These are phyloP conservation scores for Mellivora capensis DNA, from an alignment of 2,113 vertebrate genomes.

Conservation along the genomic window DNA sequence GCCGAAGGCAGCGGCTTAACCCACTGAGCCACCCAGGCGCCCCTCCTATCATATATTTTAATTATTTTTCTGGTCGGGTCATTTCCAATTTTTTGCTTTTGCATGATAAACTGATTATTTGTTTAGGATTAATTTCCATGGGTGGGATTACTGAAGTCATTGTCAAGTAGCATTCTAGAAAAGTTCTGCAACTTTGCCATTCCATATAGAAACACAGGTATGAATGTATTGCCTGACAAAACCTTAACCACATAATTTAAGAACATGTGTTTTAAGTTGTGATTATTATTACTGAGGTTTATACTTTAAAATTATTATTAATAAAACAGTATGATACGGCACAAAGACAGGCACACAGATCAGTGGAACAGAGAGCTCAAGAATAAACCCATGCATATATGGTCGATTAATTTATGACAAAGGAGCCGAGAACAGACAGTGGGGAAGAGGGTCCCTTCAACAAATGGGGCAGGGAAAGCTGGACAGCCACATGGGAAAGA, in stretches of 20 bases:
- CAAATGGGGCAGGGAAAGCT: neutral
- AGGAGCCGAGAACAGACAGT: neutral
- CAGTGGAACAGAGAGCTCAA: neutral
- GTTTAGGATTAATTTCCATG: neutral
- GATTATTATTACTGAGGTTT: neutral
- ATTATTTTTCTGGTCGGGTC: neutral
- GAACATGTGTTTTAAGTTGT: neutral
- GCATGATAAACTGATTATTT: neutral
- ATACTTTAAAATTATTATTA: neutral
- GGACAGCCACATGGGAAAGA: neutral
- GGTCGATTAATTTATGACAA: neutral
- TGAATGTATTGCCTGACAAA: neutral
- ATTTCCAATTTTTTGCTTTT: neutral
- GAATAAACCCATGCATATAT: neutral
- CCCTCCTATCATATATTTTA: neutral
- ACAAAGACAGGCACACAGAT: neutral
- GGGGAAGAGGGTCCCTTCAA: neutral
- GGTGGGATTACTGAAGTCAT: neutral
- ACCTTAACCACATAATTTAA: neutral
- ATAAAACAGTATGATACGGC: neutral
- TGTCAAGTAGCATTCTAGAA: neutral
- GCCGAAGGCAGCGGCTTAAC: too few relatives aligned
- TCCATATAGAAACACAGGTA: neutral
- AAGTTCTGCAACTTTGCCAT: neutral
- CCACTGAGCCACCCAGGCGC: too few relatives aligned